Evolutionary conservation across 2,113 vertebrate species (phyloP), one percentile per base, ranked within the genome.

Genomic region (Corythoichthys haematopterus): DNA sequence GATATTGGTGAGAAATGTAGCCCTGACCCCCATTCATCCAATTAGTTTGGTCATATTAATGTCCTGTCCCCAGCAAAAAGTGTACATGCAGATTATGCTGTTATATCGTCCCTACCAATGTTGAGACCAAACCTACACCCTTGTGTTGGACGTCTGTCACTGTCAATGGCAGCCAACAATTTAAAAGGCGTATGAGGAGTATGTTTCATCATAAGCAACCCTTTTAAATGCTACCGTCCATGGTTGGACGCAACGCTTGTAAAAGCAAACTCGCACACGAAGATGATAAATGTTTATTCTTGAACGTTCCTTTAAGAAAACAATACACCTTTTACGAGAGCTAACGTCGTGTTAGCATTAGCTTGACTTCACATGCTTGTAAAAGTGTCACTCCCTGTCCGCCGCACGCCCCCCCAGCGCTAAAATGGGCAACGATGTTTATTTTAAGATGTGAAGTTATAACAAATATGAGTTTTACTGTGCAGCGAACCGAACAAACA

Each of bases 381-480:
- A 60, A 60, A 40, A 60, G 6, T 40, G 57, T n/a, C 37, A 3
- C 16, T 14, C 14, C 13, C 14, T 51, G 14, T 51, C 40, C 6
- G 6, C 40, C 40, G 40, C 20, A 28, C 9, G 40, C 9, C 40
- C 6, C 7, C 55, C 33, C 12, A 5, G 33, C 55, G 33, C 33
- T 36, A 57, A 13, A 57, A 57, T 57, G 4, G 33, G 35, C 55
- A 15, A 43, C 40, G 9, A 15, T 57, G 33, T 37, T 57, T 57
- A 57, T 57, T 57, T 57, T 12, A 57, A 20, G 33, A 57, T 5
- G 33, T 7, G 55, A 8, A 57, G 55, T 57, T 36, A 57, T 36
- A 57, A 57, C 33, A 57, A 57, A 36, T 36, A 13, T 36, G 55
- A 57, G 55, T 57, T 57, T 57, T 57, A 57, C 55, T 57, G 55